Percentiles rank a stretch among this genome's conserved stretches.
These are phyloP conservation scores for Sinelater perroti DNA, from an alignment of 2,888 invertebrate genomes.

Conservation along the genomic window DNA sequence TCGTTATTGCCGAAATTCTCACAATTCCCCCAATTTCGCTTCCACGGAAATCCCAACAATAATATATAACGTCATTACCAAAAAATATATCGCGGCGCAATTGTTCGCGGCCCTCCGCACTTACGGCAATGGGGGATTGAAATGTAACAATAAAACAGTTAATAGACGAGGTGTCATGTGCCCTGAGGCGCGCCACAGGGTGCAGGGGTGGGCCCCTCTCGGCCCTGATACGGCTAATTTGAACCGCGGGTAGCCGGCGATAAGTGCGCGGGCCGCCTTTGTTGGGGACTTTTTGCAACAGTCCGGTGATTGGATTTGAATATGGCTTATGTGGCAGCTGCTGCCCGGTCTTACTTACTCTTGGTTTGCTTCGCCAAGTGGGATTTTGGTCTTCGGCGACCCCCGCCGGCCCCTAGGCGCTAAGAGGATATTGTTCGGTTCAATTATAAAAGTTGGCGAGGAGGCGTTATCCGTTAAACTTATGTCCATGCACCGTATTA, in stretches of 20 bases:
- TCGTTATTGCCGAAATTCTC: conserved; percentile 51
- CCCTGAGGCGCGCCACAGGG: conserved; percentile 58
- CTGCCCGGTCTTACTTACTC: conserved; percentile 38
- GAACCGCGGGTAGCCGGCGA: conserved; percentile 61
- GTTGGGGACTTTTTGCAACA: conserved; percentile 54
- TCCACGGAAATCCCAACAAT: conserved; percentile 53
- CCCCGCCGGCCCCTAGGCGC: background rate
- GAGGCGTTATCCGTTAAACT: too few species aligned
- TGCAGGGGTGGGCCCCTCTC: conserved; percentile 51
- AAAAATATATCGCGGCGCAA: conserved; percentile 54
- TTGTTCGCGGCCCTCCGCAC: conserved; percentile 48
- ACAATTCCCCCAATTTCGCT: conserved; percentile 46
- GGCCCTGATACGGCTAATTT: conserved; percentile 61
- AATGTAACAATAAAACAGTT: conserved; percentile 62
- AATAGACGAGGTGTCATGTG: conserved; percentile 62
- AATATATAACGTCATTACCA: conserved; percentile 54
- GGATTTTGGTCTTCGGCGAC: background rate
- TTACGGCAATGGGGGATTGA: conserved; percentile 55
- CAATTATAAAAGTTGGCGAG: background rate
- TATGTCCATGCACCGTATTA: conserved; percentile 1
- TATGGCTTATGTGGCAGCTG: conserved; percentile 45
- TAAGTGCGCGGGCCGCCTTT: conserved; percentile 56
- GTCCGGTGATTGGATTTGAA: conserved; percentile 59
- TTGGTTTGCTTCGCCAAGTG: conserved; percentile 22
- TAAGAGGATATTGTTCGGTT: background rate